Evolutionary conservation across 2,797 vertebrate species (phyloP).

Genomic region (Furcifer pardalis): DNA sequence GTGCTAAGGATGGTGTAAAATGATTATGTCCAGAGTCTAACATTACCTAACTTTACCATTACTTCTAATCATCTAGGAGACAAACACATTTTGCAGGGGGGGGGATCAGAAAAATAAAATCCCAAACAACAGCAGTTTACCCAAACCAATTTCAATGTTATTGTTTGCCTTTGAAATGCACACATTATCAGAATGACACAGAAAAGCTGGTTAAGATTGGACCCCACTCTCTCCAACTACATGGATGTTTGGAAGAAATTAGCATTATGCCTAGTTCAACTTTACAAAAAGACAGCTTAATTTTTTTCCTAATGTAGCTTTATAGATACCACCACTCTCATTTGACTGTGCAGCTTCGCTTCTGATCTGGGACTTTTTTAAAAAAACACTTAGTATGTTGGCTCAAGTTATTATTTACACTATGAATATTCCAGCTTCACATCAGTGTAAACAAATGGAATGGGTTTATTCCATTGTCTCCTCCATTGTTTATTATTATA

Average conservation of each 20-base stretch:
- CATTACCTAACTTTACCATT: background rate
- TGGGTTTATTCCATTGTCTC: constrained; percentile 32
- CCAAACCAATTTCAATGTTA: background rate
- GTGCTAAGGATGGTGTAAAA: background rate
- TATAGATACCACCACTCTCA: background rate
- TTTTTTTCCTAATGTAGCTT: constrained; percentile 49
- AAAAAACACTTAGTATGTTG: constrained; percentile 51
- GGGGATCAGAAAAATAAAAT: background rate
- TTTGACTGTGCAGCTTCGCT: constrained; percentile 22
- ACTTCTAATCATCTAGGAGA: background rate
- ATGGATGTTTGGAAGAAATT: constrained; percentile 15
- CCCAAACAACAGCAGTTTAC: background rate
- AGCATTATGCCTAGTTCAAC: constrained; percentile 17
- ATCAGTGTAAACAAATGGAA: constrained; percentile 61
- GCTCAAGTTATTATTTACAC: constrained; percentile 56
- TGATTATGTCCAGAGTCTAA: background rate
- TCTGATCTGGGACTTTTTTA: constrained; percentile 37
- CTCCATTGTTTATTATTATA: constrained; percentile 42
- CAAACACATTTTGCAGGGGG: background rate
- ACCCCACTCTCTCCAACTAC: background rate
- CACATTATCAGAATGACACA: background rate
- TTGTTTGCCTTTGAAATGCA: background rate
- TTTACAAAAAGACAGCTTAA: constrained; percentile 26
- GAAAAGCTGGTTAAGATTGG: background rate
- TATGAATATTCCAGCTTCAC: constrained; percentile 40